Base-by-base conservation (phyloP, 2,113 vertebrate genomes). In the Amia ocellicauda region DNA sequence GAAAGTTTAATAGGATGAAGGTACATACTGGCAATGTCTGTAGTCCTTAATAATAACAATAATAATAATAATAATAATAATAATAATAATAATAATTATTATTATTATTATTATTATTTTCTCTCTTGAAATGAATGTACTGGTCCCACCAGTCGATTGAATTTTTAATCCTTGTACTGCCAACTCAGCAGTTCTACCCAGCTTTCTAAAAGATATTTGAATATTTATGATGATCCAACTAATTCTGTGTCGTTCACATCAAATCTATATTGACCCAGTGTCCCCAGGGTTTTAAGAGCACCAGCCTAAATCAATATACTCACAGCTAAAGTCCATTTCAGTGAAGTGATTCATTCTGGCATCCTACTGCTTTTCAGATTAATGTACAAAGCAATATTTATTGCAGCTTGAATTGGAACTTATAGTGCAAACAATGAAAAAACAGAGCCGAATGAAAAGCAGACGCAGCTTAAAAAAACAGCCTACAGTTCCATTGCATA, bases 261-360 rank as follows among this genome's bases (percentile, higher is more conserved):
- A 53, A 23, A 53, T 53, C 51, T 20, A 53, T 23, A 53, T 53
- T 53, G 51, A 26, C 20, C 51, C 24, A 19, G 20, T 53, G 17
- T 53, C 51, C 51, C 24, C 14, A 9, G 51, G 20, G 51, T 13
- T 53, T 53, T 22, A 23, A 13, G 51, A 22, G 51, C 20, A 53
- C n/a, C 51, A 53, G 24, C 24, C 51, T 53, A 53, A 53, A 53
- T 53, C 51, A 53, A 53, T 53, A 26, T 53, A 26, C 24, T 53
- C 51, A 53, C 51, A 53, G 24, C 43, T 17, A 47, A 47, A 14
- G 9, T 47, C 43, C 43, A 47, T 47, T 53, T 53, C 20, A 3
- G 20, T 20, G 20, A 53, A 22, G 51, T 53, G 51, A 53, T 24
- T 19, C 51, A 53, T 53, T 53, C 51, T 19, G 20, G 51, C 20